A percentile compares a stretch with the other conserved stretches of the same genome.
phyloP scores from a whole-genome alignment of 2,113 vertebrate genomes.

The Accipiter virgatus region DNA sequence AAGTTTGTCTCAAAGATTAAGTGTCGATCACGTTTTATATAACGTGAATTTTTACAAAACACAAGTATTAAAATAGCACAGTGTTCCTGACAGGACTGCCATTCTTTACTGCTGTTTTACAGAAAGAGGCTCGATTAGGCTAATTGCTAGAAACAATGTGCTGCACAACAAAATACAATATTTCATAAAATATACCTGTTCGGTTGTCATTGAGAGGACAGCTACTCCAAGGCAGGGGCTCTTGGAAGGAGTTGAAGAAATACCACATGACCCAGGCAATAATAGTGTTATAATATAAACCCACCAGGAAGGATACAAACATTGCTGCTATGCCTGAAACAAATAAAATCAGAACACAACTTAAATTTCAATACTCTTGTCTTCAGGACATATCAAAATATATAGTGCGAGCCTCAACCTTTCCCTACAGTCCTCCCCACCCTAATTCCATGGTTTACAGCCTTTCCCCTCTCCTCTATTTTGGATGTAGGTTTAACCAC shows the following conservation, averaged over 20 bases:
- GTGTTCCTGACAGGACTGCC: background rate
- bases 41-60: background rate
- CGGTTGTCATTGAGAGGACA: conserved; percentile 80
- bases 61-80: background rate
- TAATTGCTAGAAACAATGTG: background rate
- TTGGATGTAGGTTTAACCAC: background rate
- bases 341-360: background rate
- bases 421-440: background rate
- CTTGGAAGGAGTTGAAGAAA: conserved; percentile 96
- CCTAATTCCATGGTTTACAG: background rate
- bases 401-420: background rate
- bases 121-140: background rate
- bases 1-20: background rate
- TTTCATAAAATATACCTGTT: conserved; percentile 76
- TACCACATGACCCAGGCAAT: conserved; percentile 97
- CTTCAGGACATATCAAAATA: background rate
- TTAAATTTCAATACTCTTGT: background rate
- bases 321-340: conserved; percentile 85
- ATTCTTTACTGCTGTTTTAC: background rate
- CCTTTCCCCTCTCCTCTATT: background rate
- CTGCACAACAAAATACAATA: background rate
- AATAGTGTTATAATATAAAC: conserved; percentile 92
- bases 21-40: background rate
- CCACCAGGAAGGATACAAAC: conserved; percentile 85
- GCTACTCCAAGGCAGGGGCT: conserved; percentile 85